Evolutionary conservation across 2,113 vertebrate genomes (phyloP), one percentile per base, ranked within the genome.

Genomic region (Columba livia): DNA sequence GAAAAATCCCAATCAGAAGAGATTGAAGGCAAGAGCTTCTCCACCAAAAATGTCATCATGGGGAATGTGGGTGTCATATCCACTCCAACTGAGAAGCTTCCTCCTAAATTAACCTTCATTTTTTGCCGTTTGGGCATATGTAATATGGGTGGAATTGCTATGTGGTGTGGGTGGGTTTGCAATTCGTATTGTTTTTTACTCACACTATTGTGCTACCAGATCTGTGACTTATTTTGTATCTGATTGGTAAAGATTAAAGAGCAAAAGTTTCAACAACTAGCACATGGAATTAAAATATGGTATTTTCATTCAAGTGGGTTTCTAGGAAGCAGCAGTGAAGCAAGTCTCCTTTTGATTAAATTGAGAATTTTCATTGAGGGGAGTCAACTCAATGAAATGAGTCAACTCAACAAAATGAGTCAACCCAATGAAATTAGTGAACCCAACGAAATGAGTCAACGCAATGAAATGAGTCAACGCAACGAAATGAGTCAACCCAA

Each of bases 121-220:
- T 50, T 81, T 71, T 50, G 12, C 54, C 5, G 1, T 50, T 69
- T 56, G 31, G 21, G 34, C 40, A 25, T 14, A 15, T 0, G 2
- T 10, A 58, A 58, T 26, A n/a, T 1, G 16, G 44, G 29, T 34
- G 34, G 25, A 47, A 53, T 2, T 31, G 28, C 26, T 44, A 7
- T 19, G 36, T 0, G 2, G 26, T 5, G 21, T 13, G 32, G 26
- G 36, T 12, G 19, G 18, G 17, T n/a, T 50, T 51, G 62, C 57
- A 65, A 15, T 2, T 12, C 25, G 9, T 19, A 15, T 54, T 62
- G 58, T 31, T 40, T 36, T 44, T 38, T 24, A 1, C 15, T 25
- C 34, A 21, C 7, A 0, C 8, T 47, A 21, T 1, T 3, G 21
- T 9, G 34, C 32, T 51, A 25, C 48, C 16, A 29, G 34, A 61